Percentiles rank a stretch among this genome's conserved stretches.
These are phyloP conservation scores for Heteromurus nitidus DNA, from an alignment of 2,888 invertebrate genomes.

Conservation along the genomic window DNA sequence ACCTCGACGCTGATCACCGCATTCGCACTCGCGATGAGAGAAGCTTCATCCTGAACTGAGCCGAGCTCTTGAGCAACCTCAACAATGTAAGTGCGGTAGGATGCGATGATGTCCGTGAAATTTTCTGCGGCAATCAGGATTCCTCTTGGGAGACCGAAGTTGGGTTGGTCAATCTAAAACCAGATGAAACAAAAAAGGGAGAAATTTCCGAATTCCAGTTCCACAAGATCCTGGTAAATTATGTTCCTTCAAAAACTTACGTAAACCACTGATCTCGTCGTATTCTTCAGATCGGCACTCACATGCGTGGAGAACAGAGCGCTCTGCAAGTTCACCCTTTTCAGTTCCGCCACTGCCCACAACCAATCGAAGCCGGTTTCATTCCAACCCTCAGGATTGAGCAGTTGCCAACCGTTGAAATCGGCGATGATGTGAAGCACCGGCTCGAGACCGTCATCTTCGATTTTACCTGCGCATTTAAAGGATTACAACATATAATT, in stretches of 20 bases:
- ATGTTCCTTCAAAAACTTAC: conserved; percentile 49
- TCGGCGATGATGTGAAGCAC: conserved; percentile 42
- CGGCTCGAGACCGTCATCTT: conserved; percentile 57
- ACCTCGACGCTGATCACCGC: conserved; percentile 68
- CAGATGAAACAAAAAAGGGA: background rate
- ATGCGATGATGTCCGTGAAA: conserved; percentile 52
- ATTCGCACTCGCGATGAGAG: conserved; percentile 44
- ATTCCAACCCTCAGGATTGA: conserved; percentile 54
- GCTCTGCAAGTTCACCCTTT: conserved; percentile 45
- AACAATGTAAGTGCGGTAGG: conserved; percentile 64
- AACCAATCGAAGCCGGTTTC: conserved; percentile 52
- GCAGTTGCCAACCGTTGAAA: conserved; percentile 65
- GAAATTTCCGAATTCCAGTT: too few relatives aligned
- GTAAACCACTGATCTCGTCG: conserved; percentile 57
- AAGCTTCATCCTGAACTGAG: conserved; percentile 14
- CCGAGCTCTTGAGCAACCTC: conserved; percentile 53
- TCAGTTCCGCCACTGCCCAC: conserved; percentile 41
- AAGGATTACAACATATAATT: too few relatives aligned
- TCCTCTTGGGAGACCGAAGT: conserved; percentile 58
- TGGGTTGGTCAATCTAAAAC: conserved; percentile 64
- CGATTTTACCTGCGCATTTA: conserved; percentile 56
- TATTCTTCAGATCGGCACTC: conserved; percentile 66
- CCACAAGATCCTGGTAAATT: too few relatives aligned
- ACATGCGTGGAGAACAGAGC: conserved; percentile 58
- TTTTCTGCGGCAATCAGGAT: conserved; percentile 60